Conservation (phyloP, 2,888 invertebrate genomes). For the Drosophila buzzatii region DNA sequence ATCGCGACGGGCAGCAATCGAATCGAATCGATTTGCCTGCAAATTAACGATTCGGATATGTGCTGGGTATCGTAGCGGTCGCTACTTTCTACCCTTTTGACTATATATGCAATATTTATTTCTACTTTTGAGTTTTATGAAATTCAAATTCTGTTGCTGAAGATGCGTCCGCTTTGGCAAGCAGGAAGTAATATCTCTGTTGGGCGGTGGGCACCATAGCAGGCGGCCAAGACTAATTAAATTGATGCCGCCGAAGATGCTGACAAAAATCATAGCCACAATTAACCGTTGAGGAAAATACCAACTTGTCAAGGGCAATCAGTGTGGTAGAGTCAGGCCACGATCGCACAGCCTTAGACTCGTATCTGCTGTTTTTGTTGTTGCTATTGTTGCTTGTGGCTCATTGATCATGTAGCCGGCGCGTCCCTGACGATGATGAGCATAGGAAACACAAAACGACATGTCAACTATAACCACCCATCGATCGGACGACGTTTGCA, state of each 20-base stretch:
- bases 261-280: conserved; percentile 70
- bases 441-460: conserved; percentile 72
- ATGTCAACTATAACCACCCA: conserved; percentile 83
- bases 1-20: conserved; percentile 55
- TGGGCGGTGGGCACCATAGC: conserved; percentile 12
- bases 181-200: conserved; percentile 62
- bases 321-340: conserved; percentile 47
- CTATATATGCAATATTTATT: conserved; percentile 56
- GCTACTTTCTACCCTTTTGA: conserved; percentile 63
- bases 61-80: conserved; percentile 34
- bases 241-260: conserved; percentile 28
- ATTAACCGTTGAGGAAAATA: conserved; percentile 72
- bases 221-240: conserved; percentile 56
- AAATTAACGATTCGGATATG: conserved; percentile 76
- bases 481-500: conserved; percentile 72
- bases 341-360: conserved; percentile 32
- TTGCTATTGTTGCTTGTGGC: conserved; percentile 32
- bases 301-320: conserved; percentile 74
- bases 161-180: conserved; percentile 51
- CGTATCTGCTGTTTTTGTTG: background rate
- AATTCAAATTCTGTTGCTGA: conserved; percentile 70
- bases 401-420: conserved; percentile 60
- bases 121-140: conserved; percentile 48
- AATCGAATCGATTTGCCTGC: conserved; percentile 74
- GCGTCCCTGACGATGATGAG: conserved; percentile 58